These are phyloP conservation scores for Desmodus rotundus DNA, from an alignment of 2,113 vertebrate genomes.

Conservation along the genomic window DNA sequence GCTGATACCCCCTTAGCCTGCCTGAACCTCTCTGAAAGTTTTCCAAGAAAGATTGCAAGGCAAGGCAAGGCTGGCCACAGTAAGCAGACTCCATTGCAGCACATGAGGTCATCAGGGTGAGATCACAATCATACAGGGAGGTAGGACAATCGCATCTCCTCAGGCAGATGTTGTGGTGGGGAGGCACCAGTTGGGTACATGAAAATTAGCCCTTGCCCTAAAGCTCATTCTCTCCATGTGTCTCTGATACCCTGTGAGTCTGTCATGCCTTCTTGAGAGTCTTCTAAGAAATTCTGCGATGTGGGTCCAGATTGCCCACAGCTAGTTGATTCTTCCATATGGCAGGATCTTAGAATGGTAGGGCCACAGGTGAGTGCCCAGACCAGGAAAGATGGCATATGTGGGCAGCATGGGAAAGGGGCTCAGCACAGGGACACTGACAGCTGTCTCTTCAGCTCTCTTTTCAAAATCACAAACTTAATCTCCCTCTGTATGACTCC, in stretches of 20 bases:
- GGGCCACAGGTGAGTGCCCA: not conserved
- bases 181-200: not conserved
- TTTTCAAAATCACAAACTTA: not conserved
- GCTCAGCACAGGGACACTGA: not conserved
- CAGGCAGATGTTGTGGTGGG: not conserved
- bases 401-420: not conserved
- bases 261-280: not conserved
- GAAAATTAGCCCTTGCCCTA: not conserved
- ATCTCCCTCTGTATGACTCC: not conserved
- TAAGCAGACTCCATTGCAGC: not conserved
- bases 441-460: not conserved
- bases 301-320: not conserved
- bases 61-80: not conserved
- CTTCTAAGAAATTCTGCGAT: not conserved
- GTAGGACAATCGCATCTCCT: not conserved
- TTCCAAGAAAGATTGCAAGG: not conserved
- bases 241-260: not conserved
- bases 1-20: not conserved
- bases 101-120: not conserved
- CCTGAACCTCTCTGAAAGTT: not conserved
- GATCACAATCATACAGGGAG: not conserved
- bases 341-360: not conserved
- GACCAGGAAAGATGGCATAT: not conserved
- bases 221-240: not conserved
- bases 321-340: not conserved